Evolutionary conservation across 2,113 vertebrate genomes (phyloP).

Genomic region (Tetraodon nigroviridis): DNA sequence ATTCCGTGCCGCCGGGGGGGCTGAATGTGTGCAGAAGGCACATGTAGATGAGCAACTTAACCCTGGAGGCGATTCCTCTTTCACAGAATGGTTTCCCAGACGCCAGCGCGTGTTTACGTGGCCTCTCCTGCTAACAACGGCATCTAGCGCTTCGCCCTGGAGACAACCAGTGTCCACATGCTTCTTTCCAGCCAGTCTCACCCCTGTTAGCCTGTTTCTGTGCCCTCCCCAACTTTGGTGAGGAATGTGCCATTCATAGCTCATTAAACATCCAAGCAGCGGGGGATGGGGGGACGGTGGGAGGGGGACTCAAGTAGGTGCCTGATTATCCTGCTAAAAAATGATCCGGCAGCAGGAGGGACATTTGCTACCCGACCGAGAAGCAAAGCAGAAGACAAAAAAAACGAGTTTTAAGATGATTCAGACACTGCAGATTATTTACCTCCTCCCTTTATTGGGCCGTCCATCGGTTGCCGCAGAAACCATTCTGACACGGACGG

Average conservation of each 20-base stretch:
- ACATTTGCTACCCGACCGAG: constrained; percentile 1
- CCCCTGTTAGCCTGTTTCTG: constrained; percentile 35
- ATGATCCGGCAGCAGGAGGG: constrained; percentile 1
- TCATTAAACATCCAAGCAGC: constrained; percentile 50
- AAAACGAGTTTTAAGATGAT: not conserved
- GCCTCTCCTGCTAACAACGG: constrained; percentile 31
- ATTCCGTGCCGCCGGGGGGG: not conserved
- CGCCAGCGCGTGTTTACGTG: constrained; percentile 8
- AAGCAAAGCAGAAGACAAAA: not conserved
- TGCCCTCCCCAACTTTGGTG: constrained; percentile 17
- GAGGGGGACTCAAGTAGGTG: constrained; percentile 43
- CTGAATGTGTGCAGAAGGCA: constrained; percentile 3
- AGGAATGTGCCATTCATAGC: constrained; percentile 57
- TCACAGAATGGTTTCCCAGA: constrained; percentile 25
- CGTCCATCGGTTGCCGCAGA: too few species aligned
- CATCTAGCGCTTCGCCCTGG: constrained; percentile 22
- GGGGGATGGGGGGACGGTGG: constrained; percentile 52
- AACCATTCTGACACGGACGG: too few species aligned
- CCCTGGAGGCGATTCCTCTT: constrained; percentile 33
- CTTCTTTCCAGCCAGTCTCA: constrained; percentile 16
- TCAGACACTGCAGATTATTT: too few species aligned
- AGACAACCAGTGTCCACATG: constrained; percentile 33
- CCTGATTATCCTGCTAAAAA: constrained; percentile 53
- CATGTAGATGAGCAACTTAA: constrained; percentile 20
- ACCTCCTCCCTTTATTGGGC: too few species aligned